Percentiles rank a stretch among this genome's conserved stretches.
These are phyloP conservation scores for Antedon mediterranea DNA, from an alignment of 53 echinoderm and acorn worm species.

Conservation along the genomic window DNA sequence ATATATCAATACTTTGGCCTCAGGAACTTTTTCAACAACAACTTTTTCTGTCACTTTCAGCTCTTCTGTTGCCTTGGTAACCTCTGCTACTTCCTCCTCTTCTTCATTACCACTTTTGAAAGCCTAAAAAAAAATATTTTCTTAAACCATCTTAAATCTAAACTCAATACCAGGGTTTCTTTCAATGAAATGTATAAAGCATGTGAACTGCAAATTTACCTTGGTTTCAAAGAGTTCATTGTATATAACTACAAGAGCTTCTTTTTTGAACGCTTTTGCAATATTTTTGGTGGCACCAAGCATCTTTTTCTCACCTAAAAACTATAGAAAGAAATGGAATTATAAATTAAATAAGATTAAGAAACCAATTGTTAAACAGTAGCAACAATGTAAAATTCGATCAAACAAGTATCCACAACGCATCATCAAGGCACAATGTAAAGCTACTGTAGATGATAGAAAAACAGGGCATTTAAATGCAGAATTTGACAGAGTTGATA, in stretches of 20 bases:
- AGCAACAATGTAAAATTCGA: too few relatives aligned
- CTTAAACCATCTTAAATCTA: too few relatives aligned
- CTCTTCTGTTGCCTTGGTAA: slow-evolving; percentile 26
- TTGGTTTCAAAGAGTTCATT: slow-evolving; percentile 36
- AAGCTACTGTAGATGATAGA: too few relatives aligned
- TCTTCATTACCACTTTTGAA: slow-evolving; percentile 30
- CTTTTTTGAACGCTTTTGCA: slow-evolving; percentile 28
- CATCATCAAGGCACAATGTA: too few relatives aligned
- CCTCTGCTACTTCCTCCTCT: slow-evolving; percentile 21
- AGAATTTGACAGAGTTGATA: too few relatives aligned
- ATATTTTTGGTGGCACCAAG: slow-evolving; percentile 28
- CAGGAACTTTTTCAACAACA: slow-evolving; percentile 11
- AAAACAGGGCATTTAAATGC: too few relatives aligned
- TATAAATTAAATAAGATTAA: too few relatives aligned
- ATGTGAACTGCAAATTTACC: slow-evolving; percentile 13
- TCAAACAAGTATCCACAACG: too few relatives aligned
- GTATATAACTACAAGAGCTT: slow-evolving; percentile 31
- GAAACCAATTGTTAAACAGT: too few relatives aligned
- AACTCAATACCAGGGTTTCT: too few relatives aligned
- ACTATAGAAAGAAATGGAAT: slow-evolving; percentile 10
- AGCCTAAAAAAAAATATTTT: slow-evolving; percentile 13
- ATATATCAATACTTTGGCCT: slow-evolving; percentile 12
- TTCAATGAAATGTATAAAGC: too few relatives aligned
- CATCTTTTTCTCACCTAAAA: slow-evolving; percentile 32
- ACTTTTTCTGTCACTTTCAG: slow-evolving; percentile 7